A percentile compares a stretch with the other conserved stretches of the same genome.
Evolutionary conservation across 53 echinoderm and acorn worm genomes (phyloP).

Genomic region (Hippasteria phrygiana): DNA sequence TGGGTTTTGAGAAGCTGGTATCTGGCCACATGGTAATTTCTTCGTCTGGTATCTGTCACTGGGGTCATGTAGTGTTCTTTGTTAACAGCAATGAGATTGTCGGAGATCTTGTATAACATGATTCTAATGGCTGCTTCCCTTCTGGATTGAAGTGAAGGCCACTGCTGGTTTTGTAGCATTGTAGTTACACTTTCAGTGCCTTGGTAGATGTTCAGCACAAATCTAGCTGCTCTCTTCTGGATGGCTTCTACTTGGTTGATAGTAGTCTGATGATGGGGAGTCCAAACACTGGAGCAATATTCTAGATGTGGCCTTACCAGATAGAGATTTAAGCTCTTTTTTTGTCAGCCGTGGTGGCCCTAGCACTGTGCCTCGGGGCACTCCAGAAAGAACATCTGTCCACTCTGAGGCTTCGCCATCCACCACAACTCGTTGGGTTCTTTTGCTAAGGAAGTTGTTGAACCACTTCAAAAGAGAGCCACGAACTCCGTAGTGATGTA

Average conservation of each 20-base stretch:
- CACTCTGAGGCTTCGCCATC: slow-evolving; percentile 9
- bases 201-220: too few relatives aligned
- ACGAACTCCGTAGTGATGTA: slow-evolving; percentile 7
- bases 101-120: slow-evolving; percentile 47
- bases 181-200: too few relatives aligned
- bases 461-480: slow-evolving; percentile 16
- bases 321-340: neutral
- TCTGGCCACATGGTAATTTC: slow-evolving; percentile 30
- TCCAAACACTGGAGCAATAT: too few relatives aligned
- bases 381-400: slow-evolving; percentile 21
- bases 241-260: too few relatives aligned
- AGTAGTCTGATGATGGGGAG: too few relatives aligned
- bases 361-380: slow-evolving; percentile 53
- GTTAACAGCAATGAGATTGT: slow-evolving; percentile 53
- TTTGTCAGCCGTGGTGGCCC: slow-evolving; percentile 52
- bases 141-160: slow-evolving; percentile 40
- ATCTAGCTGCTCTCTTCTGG: too few relatives aligned
- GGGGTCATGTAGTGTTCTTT: slow-evolving; percentile 18
- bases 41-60: neutral
- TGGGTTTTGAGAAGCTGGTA: too few relatives aligned
- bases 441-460: slow-evolving; percentile 27
- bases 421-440: slow-evolving; percentile 6
- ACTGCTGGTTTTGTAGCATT: too few relatives aligned
- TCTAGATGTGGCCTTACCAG: neutral
- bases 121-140: slow-evolving; percentile 41